Percentiles rank a stretch among this genome's conserved stretches.
Conservation (phyloP, 2,797 vertebrate species). For the Pampus argenteus region DNA sequence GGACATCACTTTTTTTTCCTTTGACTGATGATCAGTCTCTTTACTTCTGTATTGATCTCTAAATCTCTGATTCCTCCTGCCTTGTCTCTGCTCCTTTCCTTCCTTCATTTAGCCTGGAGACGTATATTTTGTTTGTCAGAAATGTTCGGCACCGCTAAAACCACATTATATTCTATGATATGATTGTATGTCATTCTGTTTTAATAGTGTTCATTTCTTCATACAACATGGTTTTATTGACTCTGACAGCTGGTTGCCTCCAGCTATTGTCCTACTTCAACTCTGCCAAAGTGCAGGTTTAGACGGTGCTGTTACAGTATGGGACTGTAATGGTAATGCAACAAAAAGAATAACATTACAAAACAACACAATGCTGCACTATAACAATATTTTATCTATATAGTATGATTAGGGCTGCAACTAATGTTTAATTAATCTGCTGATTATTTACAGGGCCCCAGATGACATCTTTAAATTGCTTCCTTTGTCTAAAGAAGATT, state of each 20-base stretch:
- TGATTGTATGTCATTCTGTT: constrained; percentile 32
- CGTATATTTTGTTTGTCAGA: constrained; percentile 31
- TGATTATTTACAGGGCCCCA: too few relatives aligned
- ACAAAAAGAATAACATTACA: constrained; percentile 14
- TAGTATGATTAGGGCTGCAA: too few relatives aligned
- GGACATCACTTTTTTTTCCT: constrained; percentile 19
- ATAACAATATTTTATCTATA: not conserved
- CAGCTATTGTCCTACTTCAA: constrained; percentile 53
- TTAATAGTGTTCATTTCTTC: constrained; percentile 30
- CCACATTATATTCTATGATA: constrained; percentile 27
- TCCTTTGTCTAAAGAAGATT: not conserved
- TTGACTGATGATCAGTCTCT: constrained; percentile 10
- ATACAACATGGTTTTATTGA: constrained; percentile 44
- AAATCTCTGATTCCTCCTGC: constrained; percentile 5
- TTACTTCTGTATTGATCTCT: constrained; percentile 23
- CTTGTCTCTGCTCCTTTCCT: not conserved
- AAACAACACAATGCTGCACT: not conserved
- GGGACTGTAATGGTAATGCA: constrained; percentile 24
- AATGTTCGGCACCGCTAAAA: constrained; percentile 32
- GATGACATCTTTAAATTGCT: too few relatives aligned
- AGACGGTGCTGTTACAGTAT: constrained; percentile 21
- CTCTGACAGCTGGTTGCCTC: constrained; percentile 61
- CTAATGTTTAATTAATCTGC: too few relatives aligned
- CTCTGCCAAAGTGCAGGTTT: constrained; percentile 46
- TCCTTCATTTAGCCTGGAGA: constrained; percentile 9